phyloP scores from a whole-genome alignment of 2,888 invertebrate genomes.

The Tetramorium bicarinatum region DNA sequence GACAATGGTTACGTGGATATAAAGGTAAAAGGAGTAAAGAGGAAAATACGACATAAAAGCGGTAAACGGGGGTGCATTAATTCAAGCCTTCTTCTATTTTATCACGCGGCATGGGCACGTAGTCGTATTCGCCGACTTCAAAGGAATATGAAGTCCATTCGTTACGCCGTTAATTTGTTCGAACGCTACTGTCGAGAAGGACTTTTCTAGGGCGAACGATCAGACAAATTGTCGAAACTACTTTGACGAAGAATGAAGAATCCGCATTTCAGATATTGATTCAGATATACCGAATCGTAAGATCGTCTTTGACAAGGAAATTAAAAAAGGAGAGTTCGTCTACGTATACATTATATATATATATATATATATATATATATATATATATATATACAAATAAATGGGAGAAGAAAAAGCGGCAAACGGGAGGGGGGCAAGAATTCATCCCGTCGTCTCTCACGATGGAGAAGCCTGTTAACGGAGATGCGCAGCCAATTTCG shows the following conservation, averaged over 20 bases:
- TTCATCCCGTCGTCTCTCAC: slow-evolving; percentile 57
- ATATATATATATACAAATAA: not conserved
- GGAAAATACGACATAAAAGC: slow-evolving; percentile 25
- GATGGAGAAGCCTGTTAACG: slow-evolving; percentile 56
- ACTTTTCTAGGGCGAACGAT: slow-evolving; percentile 7
- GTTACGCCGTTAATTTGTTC: slow-evolving; percentile 42
- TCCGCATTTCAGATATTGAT: slow-evolving; percentile 34
- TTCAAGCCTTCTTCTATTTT: slow-evolving; percentile 29
- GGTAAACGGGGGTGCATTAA: slow-evolving; percentile 27
- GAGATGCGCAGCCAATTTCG: slow-evolving; percentile 75
- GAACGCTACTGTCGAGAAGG: slow-evolving; percentile 20
- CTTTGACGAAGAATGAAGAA: slow-evolving; percentile 23
- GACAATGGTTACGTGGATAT: slow-evolving; percentile 1
- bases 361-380: not conserved
- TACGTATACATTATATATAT: not conserved
- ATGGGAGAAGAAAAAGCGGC: slow-evolving; percentile 30
- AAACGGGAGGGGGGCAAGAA: slow-evolving; percentile 52
- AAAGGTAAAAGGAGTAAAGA: slow-evolving; percentile 2
- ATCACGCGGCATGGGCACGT: slow-evolving; percentile 22
- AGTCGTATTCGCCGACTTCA: slow-evolving; percentile 27
- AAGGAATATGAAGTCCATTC: slow-evolving; percentile 33
- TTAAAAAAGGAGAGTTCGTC: slow-evolving; percentile 2
- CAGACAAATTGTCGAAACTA: slow-evolving; percentile 21
- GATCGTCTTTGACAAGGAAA: slow-evolving; percentile 38
- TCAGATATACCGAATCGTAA: not conserved